Evolutionary conservation across 92 coral and sea anemone genomes (phyloP), one percentile per base, ranked within the genome.

Genomic region (Diadumene lineata): DNA sequence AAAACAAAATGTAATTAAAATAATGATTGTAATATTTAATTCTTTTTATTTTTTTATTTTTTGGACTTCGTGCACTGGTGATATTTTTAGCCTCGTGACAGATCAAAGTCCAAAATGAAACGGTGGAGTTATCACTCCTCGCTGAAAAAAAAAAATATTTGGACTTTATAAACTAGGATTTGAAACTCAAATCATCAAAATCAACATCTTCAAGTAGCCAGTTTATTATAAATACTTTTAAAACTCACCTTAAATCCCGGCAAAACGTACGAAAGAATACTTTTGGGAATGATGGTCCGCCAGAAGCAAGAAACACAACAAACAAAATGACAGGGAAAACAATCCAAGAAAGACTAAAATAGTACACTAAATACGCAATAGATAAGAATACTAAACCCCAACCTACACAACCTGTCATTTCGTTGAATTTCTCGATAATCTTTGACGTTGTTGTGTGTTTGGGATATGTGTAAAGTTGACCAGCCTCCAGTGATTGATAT

Each of bases 231-330:
- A n/a, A n/a, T n/a, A n/a, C n/a, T n/a, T n/a, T n/a, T n/a, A n/a
- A n/a, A n/a, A 66, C 82, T 57, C 72, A 94, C 98, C 86, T 92
- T 27, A 92, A 0, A 76, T 94, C 98, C 25, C 98, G 97, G 11
- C 58, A 57, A 70, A 94, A 50, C 38, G 97, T 92, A 74, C 86
- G 77, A 77, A 85, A 94, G 79, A 94, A 82, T 56, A 94, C 86
- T 60, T 79, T 85, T 0, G 93, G 92, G 60, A 94, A 94, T 7
- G 69, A 50, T 58, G 86, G 86, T 48, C 98, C 98, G 19, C 98
- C 98, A 23, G 98, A 92, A 33, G 86, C 93, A 50, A 94, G 81
- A 68, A 88, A 94, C 25, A 82, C 73, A 31, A 81, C 50, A 33
- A 94, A 86, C 62, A 83, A 70, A 11, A 88, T 56, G 31, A 53